Evolutionary conservation across 2,113 vertebrate genomes (phyloP), one percentile per base, ranked within the genome.

Genomic region (Trogon surrucura): DNA sequence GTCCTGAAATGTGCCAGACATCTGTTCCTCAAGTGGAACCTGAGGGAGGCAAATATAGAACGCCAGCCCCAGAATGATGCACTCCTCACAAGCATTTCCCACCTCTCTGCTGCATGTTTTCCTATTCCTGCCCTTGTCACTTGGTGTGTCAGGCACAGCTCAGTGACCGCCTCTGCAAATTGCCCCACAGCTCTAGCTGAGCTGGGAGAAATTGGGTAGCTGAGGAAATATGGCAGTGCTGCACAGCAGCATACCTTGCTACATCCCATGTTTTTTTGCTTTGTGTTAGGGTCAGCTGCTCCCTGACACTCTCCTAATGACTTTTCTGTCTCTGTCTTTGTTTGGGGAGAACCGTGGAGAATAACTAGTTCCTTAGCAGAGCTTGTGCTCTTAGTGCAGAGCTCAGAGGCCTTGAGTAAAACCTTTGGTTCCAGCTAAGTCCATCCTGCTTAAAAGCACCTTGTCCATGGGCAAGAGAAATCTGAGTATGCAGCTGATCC

Each of bases 401-500:
- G 65, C 78, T 48, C 50, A 54, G 16, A 72, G 27, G n/a, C 48
- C 41, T 41, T 29, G 19, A 80, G 62, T 16, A 77, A 89, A 54
- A 41, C 32, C n/a, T 77, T 54, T 36, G 9, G 11, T 18, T 66
- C 51, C 70, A 79, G 41, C 27, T 62, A 32, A 81, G 62, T 51
- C 61, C 26, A 19, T 64, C 38, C 29, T 64, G 53, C 53, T 61
- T 48, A 47, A 89, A 75, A 72, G n/a, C 62, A 56, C 53, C 27
- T 11, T 48, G 20, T 48, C 47, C 0, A 0, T 26, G 1, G 32
- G 82, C 0, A 1, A 80, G 50, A 80, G 29, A 26, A 77, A 53
- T 66, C 61, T 0, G 0, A 1, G 2, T 27, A 16, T 71, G 81
- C 2, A 1, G 73, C 85, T 80, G 21, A 72, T 29, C 79, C 38